Conservation (phyloP, 1,140 invertebrate species). For the honey bee (Apis mellifera) region Amel_HAv3.1 CM009931.2:1870001-1870500, state of each 20-base stretch:
- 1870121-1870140: constrained; percentile 54
- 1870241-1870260: constrained; percentile 6
- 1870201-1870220: constrained; percentile 11
- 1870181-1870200: constrained; percentile 37
- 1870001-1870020: neutral
- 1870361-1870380: neutral
- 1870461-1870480: neutral
- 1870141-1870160: constrained; percentile 32
- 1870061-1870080: neutral
- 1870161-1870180: constrained; percentile 36
- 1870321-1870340: neutral
- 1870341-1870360: neutral
- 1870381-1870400: neutral
- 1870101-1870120: neutral
- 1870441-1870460: neutral
- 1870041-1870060: constrained; percentile 6
- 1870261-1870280: too few relatives aligned
- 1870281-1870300: neutral
- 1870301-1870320: neutral
- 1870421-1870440: neutral
- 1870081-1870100: constrained; percentile 7
- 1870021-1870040: neutral
- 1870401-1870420: too few relatives aligned
- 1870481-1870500: too few relatives aligned
- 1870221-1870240: constrained; percentile 5